phyloP scores from a whole-genome alignment of 2,797 vertebrate genomes.

The Lepilemur septentrionalis region DNA sequence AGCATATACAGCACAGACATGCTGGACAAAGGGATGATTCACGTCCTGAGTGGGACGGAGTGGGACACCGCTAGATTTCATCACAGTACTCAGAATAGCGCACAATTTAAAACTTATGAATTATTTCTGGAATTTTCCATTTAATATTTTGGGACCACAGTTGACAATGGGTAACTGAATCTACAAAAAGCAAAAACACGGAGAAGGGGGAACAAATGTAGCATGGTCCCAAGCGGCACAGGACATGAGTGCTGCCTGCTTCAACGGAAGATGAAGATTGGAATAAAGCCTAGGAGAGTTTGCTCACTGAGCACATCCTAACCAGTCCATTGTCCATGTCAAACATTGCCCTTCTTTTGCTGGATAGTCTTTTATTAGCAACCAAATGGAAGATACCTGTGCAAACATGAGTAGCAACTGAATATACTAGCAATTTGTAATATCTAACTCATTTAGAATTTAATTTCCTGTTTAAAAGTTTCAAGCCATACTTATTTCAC shows the following conservation, averaged over 20 bases:
- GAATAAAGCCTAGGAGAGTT: not conserved
- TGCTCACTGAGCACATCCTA: not conserved
- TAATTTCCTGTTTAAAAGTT: slow-evolving; percentile 78
- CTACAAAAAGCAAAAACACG: not conserved
- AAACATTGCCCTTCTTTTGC: slow-evolving; percentile 76
- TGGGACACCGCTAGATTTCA: not conserved
- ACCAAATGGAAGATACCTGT: slow-evolving; percentile 88
- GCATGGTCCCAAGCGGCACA: slow-evolving; percentile 7
- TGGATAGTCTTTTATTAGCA: slow-evolving; percentile 93
- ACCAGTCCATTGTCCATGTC: not conserved
- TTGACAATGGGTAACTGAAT: not conserved
- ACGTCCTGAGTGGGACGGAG: not conserved
- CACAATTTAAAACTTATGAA: not conserved
- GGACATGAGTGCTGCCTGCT: not conserved
- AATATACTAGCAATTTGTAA: slow-evolving; percentile 86
- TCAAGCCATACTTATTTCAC: not conserved
- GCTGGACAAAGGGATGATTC: not conserved
- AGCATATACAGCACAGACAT: not conserved
- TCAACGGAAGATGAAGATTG: not conserved
- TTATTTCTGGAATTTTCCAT: not conserved
- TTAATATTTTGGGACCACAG: not conserved
- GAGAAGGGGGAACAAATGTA: not conserved
- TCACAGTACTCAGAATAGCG: not conserved
- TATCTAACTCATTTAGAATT: slow-evolving; percentile 88
- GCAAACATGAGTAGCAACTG: slow-evolving; percentile 86